Evolutionary conservation across 2,113 vertebrate genomes (phyloP).

Genomic region (Siphamia tubifer): DNA sequence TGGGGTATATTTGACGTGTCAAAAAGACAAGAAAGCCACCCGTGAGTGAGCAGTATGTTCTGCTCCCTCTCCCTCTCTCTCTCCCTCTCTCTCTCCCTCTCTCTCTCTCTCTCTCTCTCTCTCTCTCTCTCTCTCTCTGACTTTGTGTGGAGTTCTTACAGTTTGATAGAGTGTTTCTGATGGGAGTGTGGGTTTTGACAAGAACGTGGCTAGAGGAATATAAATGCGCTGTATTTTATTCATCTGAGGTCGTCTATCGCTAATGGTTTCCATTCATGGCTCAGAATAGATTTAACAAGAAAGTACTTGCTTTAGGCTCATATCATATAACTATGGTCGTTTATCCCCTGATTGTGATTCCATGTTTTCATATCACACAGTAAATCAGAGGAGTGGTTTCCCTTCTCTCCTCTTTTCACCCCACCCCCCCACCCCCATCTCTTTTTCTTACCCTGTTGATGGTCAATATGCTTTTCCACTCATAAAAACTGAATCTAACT

Average conservation of each 20-base stretch:
- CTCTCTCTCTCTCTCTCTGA: constrained; percentile 12
- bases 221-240: constrained; percentile 51
- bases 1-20: constrained; percentile 64
- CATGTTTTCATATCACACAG: constrained; percentile 49
- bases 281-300: constrained; percentile 45
- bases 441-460: constrained; percentile 8
- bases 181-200: constrained; percentile 54
- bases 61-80: constrained; percentile 19
- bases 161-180: constrained; percentile 56
- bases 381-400: constrained; percentile 47
- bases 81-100: constrained; percentile 13
- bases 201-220: constrained; percentile 49
- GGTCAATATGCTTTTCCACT: constrained; percentile 57
- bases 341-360: constrained; percentile 48
- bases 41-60: constrained; percentile 43
- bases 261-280: constrained; percentile 64
- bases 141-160: constrained; percentile 14
- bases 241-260: constrained; percentile 44
- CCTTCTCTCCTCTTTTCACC: too few relatives aligned
- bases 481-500: constrained; percentile 39
- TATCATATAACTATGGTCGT: constrained; percentile 24
- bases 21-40: constrained; percentile 69
- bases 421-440: neutral
- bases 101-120: constrained; percentile 13
- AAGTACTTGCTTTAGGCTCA: constrained; percentile 21